A percentile compares a stretch with the other conserved stretches of the same genome.
These are phyloP conservation scores for Cydia pomonella DNA, from an alignment of 1,140 invertebrate genomes.

Conservation along the genomic window DNA sequence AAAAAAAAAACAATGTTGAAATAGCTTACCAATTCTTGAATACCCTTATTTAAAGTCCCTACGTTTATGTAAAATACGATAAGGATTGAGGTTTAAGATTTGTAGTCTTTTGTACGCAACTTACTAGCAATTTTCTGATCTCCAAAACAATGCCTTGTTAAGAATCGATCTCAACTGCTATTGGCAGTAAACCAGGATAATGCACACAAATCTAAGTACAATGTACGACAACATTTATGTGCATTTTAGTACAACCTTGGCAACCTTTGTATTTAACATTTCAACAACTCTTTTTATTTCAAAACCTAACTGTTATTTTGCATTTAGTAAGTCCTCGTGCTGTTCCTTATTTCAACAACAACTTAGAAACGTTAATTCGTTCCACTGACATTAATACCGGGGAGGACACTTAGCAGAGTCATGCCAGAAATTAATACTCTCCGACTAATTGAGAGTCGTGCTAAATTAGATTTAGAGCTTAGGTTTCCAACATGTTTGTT, in stretches of 20 bases:
- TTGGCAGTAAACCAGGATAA: neutral
- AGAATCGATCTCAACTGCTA: neutral
- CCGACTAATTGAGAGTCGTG: conserved; percentile 7
- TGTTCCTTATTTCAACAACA: conserved; percentile 19
- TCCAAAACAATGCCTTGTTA: conserved; percentile 4
- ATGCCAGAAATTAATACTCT: conserved; percentile 11
- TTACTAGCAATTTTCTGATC: neutral
- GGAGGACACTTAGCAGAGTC: conserved; percentile 24
- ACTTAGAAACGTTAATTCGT: conserved; percentile 12
- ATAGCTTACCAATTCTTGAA: neutral
- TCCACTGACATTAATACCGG: conserved; percentile 22
- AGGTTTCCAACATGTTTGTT: neutral
- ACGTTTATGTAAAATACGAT: too few species aligned
- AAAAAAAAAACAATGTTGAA: too few species aligned
- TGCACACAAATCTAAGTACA: too few species aligned
- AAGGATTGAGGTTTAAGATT: neutral
- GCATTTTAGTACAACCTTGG: neutral
- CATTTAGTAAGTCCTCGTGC: neutral
- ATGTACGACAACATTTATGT: neutral
- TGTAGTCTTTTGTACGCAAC: neutral
- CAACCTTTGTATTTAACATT: too few species aligned
- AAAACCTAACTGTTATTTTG: neutral
- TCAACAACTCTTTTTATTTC: too few species aligned
- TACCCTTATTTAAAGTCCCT: neutral
- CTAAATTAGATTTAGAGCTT: conserved; percentile 26